phyloP scores from a whole-genome alignment of 1,140 invertebrate species.

The Trachelipus rathkii region DNA sequence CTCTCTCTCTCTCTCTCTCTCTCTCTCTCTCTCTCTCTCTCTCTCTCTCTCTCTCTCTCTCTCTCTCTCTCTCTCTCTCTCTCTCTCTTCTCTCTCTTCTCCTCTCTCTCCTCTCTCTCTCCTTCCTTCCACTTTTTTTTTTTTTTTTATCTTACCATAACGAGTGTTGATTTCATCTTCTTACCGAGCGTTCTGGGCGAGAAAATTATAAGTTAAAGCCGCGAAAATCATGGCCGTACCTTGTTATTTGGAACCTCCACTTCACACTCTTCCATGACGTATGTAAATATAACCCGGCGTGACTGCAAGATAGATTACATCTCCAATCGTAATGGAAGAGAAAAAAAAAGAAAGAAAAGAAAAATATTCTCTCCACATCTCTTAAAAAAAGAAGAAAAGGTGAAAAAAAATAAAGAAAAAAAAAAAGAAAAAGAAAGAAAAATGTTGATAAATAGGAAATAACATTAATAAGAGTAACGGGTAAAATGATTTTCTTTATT shows the following conservation, averaged over 20 bases:
- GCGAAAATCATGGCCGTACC: not conserved
- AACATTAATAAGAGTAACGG: not conserved
- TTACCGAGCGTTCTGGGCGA: not conserved
- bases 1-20: too few species aligned
- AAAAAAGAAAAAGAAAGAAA: too few species aligned
- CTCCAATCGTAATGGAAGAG: not conserved
- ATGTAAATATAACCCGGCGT: not conserved
- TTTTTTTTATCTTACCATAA: not conserved
- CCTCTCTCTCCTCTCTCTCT: too few species aligned
- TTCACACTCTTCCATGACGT: not conserved
- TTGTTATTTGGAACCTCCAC: not conserved
- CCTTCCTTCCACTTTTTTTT: too few species aligned
- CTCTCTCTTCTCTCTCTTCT: too few species aligned
- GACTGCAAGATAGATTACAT: conserved; percentile 3
- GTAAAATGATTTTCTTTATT: too few species aligned
- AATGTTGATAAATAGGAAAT: not conserved
- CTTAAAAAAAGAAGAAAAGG: not conserved
- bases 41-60: too few species aligned
- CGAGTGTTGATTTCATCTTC: not conserved
- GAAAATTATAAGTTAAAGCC: not conserved
- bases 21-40: too few species aligned
- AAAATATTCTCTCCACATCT: not conserved
- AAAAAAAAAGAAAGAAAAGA: not conserved
- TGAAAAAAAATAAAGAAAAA: too few species aligned
- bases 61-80: too few species aligned